These are phyloP conservation scores for Anableps anableps DNA, from an alignment of 2,797 vertebrate genomes.

Conservation along the genomic window DNA sequence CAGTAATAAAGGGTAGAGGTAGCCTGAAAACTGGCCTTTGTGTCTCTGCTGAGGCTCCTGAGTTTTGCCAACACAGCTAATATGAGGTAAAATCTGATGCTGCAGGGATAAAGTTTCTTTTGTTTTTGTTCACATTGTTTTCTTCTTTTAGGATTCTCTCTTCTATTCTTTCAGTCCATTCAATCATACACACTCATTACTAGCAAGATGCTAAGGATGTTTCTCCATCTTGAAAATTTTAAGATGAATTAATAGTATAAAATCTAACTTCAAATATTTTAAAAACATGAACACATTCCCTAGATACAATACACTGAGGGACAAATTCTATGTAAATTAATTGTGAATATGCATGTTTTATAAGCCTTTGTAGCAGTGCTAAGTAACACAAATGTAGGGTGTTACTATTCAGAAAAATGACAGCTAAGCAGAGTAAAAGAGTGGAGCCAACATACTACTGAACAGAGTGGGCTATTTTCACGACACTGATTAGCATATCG, in stretches of 20 bases:
- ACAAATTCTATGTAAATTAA: not conserved
- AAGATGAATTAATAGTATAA: not conserved
- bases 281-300: not conserved
- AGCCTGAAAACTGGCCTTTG: conserved; percentile 53
- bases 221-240: not conserved
- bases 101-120: conserved; percentile 25
- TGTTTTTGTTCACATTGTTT: conserved; percentile 17
- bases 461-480: not conserved
- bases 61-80: conserved; percentile 37
- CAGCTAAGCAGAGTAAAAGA: not conserved
- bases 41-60: conserved; percentile 40
- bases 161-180: not conserved
- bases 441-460: too few species aligned
- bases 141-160: not conserved
- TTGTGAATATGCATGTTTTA: not conserved
- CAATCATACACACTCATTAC: not conserved
- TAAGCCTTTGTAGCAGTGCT: not conserved
- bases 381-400: not conserved
- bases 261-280: not conserved
- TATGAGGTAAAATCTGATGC: conserved; percentile 29
- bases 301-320: not conserved
- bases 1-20: conserved; percentile 59
- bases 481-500: not conserved
- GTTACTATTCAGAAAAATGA: not conserved
- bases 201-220: not conserved